Base-by-base conservation (phyloP, 2,113 vertebrate species). In the Phaetusa simplex region DNA sequence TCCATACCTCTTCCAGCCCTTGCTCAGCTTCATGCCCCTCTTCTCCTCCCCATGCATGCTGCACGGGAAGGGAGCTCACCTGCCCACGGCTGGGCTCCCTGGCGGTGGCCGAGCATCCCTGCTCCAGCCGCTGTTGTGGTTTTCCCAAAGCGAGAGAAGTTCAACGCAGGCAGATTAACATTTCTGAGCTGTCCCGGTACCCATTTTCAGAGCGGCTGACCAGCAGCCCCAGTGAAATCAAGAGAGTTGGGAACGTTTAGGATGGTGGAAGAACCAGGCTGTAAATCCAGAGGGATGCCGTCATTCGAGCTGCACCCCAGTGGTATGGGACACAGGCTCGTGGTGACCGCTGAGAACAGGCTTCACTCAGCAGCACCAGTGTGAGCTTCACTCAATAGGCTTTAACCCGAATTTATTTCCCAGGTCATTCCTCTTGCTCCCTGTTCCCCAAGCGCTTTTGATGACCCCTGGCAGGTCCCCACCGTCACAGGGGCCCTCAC, bases 291-390 rank as follows among this genome's bases (percentile, higher is more conserved):
- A 38, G 49, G 29, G 19, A 21, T 4, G 8, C 42, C 2, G 26
- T 19, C 36, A 4, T 36, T 61, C 34, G 26, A 14, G 29, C 45
- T 62, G 59, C 42, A 16, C 22, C 22, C 42, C 13, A 2, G 27
- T 12, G 34, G 5, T 9, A 8, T 0, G 38, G 52, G 50, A 32
- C 52, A 11, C 5, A 45, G 47, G 45, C 36, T 49, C 4, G 0
- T 3, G 38, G 24, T 32, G 32, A 43, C 30, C 1, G 2, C 34
- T 6, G 61, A 24, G 45, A 26, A 9, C 36, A 18, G 61, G 43
- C 80, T 22, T 8, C n/a, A 15, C 55, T 26, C 13, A 4, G 56
- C 65, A 64, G 17, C 73, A 21, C 29, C 62, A 62, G 40, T 8
- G 0, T 62, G 8, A 29, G 20, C n/a, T 55, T 56, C 42, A 29